Evolutionary conservation across 2,888 invertebrate genomes (phyloP).

Genomic region (Ernsta delagoae): DNA sequence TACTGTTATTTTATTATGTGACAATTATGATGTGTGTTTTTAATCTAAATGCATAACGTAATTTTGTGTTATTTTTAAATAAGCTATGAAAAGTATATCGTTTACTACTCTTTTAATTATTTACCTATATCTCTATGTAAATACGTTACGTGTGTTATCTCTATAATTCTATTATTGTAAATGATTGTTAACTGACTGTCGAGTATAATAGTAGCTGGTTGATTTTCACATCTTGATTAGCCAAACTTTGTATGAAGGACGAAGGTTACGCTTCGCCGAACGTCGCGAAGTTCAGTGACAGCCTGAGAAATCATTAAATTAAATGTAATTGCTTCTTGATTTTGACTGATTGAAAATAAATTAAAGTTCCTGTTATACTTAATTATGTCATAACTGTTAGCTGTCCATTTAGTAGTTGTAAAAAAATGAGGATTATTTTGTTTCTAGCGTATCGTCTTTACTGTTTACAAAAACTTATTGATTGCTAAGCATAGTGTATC

Average conservation of each 20-base stretch:
- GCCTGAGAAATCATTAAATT: slow-evolving; percentile 45
- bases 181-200: slow-evolving; percentile 9
- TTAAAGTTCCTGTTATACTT: slow-evolving; percentile 7
- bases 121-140: too few relatives aligned
- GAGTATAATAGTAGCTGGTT: background rate
- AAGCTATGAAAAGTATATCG: too few relatives aligned
- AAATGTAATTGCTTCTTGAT: slow-evolving; percentile 26
- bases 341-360: slow-evolving; percentile 39
- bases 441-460: too few relatives aligned
- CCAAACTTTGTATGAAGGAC: slow-evolving; percentile 21
- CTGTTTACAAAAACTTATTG: too few relatives aligned
- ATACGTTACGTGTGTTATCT: background rate
- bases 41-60: too few relatives aligned
- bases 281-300: slow-evolving; percentile 58
- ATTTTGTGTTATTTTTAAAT: too few relatives aligned
- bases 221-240: slow-evolving; percentile 15
- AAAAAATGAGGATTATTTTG: too few relatives aligned
- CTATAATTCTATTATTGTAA: background rate
- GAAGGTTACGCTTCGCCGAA: slow-evolving; percentile 53
- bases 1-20: too few relatives aligned
- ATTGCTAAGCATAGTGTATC: too few relatives aligned
- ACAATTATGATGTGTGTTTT: too few relatives aligned
- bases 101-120: too few relatives aligned
- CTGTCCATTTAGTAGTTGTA: background rate
- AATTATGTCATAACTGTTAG: background rate